Evolutionary conservation across 2,888 invertebrate species (phyloP), one percentile per base, ranked within the genome.

Genomic region (Ganaspis brasiliensis): DNA sequence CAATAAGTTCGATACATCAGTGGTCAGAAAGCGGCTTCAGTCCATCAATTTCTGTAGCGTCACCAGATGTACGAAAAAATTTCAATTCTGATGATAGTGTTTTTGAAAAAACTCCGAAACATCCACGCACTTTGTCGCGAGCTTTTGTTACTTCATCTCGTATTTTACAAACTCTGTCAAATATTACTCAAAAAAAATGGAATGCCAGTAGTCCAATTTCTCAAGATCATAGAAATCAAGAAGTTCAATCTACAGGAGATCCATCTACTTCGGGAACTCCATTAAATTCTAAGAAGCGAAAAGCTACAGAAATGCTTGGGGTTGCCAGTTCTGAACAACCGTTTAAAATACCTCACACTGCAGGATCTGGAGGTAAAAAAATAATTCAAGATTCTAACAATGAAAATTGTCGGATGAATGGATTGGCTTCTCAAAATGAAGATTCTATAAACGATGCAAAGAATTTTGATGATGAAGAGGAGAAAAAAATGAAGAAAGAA

Each of bases 161-260:
- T 56, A 90, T 91, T 37, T 84, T 91, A 9, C 88, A 90, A 75
- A 90, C 91, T 2, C 86, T 91, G 14, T 88, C 90, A 0, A 89
- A 78, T 74, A 86, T 91, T 37, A 89, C 91, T 0, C 86, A 86
- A 37, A 85, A 88, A 9, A 87, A 87, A 59, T 72, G 75, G 9
- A 73, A 74, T 10, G 73, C 21, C 24, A 16, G 24, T 67, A 67
- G 63, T 26, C 21, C 40, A n/a, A n/a, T 67, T 6, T 12, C 37
- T 71, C 1, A 77, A 76, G 59, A 75, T 9, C 14, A 12, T 10
- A 73, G 37, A 57, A 37, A 75, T 14, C n/a, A 80, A 16, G 24
- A 57, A 63, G n/a, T 72, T 55, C 3, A 77, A 45, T 24, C 16
- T 31, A n/a, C 10, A 0, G 75, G 73, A 55, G 19, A 59, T 52